Evolutionary conservation across 2,113 vertebrate genomes (phyloP), one percentile per base, ranked within the genome.

Genomic region (Orientallactaga bullata): DNA sequence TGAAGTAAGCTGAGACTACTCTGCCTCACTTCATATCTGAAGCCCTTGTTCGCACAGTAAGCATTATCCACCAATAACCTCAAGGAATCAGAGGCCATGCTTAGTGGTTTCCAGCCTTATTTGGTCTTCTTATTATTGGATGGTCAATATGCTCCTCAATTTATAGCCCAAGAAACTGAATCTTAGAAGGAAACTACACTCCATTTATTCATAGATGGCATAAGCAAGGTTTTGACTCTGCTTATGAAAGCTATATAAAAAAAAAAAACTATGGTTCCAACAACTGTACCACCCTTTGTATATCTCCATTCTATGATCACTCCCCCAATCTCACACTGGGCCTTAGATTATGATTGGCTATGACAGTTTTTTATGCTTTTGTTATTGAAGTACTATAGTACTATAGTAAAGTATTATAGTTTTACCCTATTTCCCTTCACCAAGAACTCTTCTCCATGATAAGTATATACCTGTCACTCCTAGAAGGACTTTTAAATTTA

Each of bases 401-500:
- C n/a, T n/a, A n/a, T n/a, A n/a, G n/a, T n/a, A n/a, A n/a, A n/a
- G n/a, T n/a, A 8, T 30, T 61, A 8, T 16, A 65, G 12, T 26
- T 39, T 13, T 72, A 3, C 1, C 23, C 26, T 20, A 65, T 26
- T 17, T 21, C 17, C 37, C 17, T 32, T 39, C 69, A 30, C 30
- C 37, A 76, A 51, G 58, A 30, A 55, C 35, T 16, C 12, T 11
- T 81, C 39, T 3, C 5, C 16, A 23, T 73, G 93, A 91, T 42
- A 68, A 35, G 79, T 81, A 72, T 26, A 10, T 83, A 68, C 94
- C 93, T 76, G 24, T 90, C 69, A 93, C 61, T 71, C 80, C 39
- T 68, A 94, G 72, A 71, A 77, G 66, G 77, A 95, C 47, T 93
- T 95, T 82, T 68, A 76, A 35, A 23, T 55, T 90, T 79, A 82